Base-by-base conservation (phyloP, 1,140 invertebrate genomes). In the Atta colombica region DNA sequence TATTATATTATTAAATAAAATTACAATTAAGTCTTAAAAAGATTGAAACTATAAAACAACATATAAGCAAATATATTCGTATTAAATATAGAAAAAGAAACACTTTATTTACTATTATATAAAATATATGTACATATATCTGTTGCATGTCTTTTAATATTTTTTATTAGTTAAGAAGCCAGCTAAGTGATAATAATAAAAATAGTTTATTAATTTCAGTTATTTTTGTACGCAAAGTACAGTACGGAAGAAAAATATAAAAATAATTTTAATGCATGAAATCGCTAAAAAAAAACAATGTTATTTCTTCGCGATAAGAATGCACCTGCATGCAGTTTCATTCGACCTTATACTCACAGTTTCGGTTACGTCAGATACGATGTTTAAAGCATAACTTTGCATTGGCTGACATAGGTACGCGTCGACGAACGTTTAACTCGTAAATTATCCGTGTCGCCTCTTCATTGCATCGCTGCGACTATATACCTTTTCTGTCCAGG, bases 271-370 rank as follows among this genome's bases (percentile, higher is more conserved):
- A 49, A 78, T 0, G 7, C 18, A 66, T 4, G 1, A 28, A 55
- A 53, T 68, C 14, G 28, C 28, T n/a, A 8, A 77, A 77, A 77
- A 55, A 58, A 35, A 55, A 35, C 3, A 35, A 3, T 71, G 39
- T 31, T 80, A 39, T 39, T 77, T 63, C 58, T 2, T 28, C 5
- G 21, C 10, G 31, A 35, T 82, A 82, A 74, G 69, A 60, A 84
- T 31, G 18, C 18, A 74, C 25, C 55, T 74, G 80, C 7, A 18
- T 63, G 28, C 55, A 4, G 61, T 84, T 75, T 49, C 10, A 61
- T 75, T 61, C 25, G 55, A 75, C 69, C 80, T 84, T 74, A 25
- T 25, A 60, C 25, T 74, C 68, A 21, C 21, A 68, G 18, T 21
- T 53, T 25, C 18, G 55, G 25, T 84, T 84, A 74, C 69, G 55